These are phyloP conservation scores for Apis dorsata DNA, from an alignment of 1,140 invertebrate genomes.

Conservation along the genomic window DNA sequence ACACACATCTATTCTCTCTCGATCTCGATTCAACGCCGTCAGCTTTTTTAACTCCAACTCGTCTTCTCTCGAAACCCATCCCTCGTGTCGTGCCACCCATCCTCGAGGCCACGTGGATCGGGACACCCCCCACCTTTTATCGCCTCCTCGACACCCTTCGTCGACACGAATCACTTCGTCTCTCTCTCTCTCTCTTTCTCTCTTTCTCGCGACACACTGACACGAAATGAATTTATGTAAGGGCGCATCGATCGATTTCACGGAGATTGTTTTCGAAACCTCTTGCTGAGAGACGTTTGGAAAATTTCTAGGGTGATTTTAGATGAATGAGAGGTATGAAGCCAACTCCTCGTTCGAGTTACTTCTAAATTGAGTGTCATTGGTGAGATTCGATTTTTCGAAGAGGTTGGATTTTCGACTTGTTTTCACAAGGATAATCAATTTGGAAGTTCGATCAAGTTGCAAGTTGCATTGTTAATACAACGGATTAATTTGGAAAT, in stretches of 20 bases:
- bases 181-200: neutral
- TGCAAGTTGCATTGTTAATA: too few relatives aligned
- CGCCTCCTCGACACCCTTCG: neutral
- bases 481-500: too few relatives aligned
- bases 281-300: too few relatives aligned
- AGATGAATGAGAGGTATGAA: neutral
- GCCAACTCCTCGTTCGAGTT: neutral
- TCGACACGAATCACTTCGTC: neutral
- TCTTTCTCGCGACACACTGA: conserved; percentile 33
- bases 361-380: neutral
- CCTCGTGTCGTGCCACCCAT: neutral
- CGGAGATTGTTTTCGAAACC: neutral
- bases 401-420: neutral
- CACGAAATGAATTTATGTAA: conserved; percentile 14
- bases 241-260: neutral
- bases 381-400: neutral
- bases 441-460: too few relatives aligned
- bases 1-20: conserved; percentile 31
- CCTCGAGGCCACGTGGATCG: neutral
- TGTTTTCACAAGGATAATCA: too few relatives aligned
- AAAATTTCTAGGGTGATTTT: neutral
- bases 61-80: conserved; percentile 41
- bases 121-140: neutral
- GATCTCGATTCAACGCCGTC: conserved; percentile 61
- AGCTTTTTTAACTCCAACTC: conserved; percentile 71